Evolutionary conservation across 2,888 invertebrate species (phyloP).

Genomic region (Coelopa pilipes): DNA sequence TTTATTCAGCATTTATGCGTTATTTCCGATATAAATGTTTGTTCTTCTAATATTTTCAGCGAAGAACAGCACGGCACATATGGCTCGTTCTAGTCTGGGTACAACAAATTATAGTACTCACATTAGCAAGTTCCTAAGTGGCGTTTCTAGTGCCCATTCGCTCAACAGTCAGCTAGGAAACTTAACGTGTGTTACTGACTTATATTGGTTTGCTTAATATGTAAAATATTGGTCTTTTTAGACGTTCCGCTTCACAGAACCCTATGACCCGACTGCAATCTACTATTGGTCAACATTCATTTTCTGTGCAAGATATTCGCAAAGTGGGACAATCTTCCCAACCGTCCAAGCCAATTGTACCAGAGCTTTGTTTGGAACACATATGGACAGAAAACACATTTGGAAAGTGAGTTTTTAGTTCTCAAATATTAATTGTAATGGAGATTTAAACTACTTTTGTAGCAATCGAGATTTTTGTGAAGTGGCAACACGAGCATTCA

Average conservation of each 20-base stretch:
- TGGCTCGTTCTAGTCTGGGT: slow-evolving; percentile 54
- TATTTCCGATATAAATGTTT: not conserved
- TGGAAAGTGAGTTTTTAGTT: slow-evolving; percentile 66
- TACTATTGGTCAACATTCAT: slow-evolving; percentile 60
- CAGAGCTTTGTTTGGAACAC: slow-evolving; percentile 88
- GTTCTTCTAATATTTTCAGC: slow-evolving; percentile 47
- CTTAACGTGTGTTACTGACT: slow-evolving; percentile 53
- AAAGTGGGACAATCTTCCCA: slow-evolving; percentile 67
- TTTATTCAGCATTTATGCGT: not conserved
- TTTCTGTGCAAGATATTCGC: slow-evolving; percentile 66
- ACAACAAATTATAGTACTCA: slow-evolving; percentile 53
- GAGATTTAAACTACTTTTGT: slow-evolving; percentile 1
- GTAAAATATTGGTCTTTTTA: slow-evolving; percentile 40
- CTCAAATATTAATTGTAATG: slow-evolving; percentile 4
- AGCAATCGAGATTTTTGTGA: slow-evolving; percentile 69
- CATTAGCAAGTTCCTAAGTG: slow-evolving; percentile 52
- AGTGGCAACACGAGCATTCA: slow-evolving; percentile 80
- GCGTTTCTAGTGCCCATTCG: slow-evolving; percentile 52
- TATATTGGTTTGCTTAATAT: slow-evolving; percentile 20
- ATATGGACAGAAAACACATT: slow-evolving; percentile 83
- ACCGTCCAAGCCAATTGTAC: slow-evolving; percentile 78
- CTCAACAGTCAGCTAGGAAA: slow-evolving; percentile 57
- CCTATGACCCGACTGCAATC: slow-evolving; percentile 63
- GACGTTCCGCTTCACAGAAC: slow-evolving; percentile 60
- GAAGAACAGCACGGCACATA: slow-evolving; percentile 53